Conservation (phyloP, 2,113 vertebrate genomes). For the Dasyurus viverrinus region DNA sequence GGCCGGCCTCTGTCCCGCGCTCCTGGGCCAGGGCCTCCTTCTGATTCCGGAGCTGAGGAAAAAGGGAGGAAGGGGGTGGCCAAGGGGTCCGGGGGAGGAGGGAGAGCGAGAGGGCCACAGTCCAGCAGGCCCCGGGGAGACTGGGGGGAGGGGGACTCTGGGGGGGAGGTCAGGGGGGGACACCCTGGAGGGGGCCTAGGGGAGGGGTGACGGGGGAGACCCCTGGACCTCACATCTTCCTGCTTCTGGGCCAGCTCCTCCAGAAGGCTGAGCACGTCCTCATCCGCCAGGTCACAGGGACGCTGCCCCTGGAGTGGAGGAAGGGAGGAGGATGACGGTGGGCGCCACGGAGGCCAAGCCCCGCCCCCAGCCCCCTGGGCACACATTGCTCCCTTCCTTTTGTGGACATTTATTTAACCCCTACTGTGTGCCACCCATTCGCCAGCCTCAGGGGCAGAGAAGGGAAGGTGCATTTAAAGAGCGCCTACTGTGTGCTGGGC, state of each 20-base stretch:
- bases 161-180: no score
- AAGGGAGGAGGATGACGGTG: no score
- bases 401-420: not conserved
- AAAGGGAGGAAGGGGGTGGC: not conserved
- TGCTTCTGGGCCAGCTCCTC: constrained; percentile 91
- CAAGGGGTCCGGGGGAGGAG: not conserved
- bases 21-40: constrained; percentile 77
- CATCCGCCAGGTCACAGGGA: constrained; percentile 92
- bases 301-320: constrained; percentile 87
- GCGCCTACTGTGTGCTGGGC: no score
- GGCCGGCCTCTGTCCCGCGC: constrained; percentile 15
- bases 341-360: not conserved
- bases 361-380: no score
- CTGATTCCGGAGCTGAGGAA: constrained; percentile 79
- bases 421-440: no score
- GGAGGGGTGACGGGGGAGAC: not conserved
- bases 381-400: not conserved
- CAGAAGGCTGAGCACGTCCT: constrained; percentile 87
- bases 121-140: not conserved
- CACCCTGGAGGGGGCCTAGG: not conserved
- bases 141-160: no score
- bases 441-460: no score
- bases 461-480: no score
- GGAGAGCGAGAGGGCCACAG: not conserved
- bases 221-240: constrained; percentile 84